Evolutionary conservation across 2,888 invertebrate genomes (phyloP).

Genomic region (Acleris cristana): DNA sequence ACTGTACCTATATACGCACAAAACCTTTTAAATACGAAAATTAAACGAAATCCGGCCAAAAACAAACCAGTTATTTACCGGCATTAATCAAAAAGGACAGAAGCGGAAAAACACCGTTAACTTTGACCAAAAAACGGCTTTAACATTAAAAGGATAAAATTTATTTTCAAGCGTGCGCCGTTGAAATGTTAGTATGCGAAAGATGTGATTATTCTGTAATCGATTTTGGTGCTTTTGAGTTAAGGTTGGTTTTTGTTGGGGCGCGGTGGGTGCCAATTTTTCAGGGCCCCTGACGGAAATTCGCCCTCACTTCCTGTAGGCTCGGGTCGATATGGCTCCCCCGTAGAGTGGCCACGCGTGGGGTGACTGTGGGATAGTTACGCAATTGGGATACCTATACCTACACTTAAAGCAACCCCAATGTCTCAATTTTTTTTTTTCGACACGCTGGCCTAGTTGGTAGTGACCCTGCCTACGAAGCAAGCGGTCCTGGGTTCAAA

Average conservation of each 20-base stretch:
- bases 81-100: conserved; percentile 35
- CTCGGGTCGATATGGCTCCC: conserved; percentile 75
- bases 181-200: conserved; percentile 20
- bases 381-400: neutral
- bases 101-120: conserved; percentile 22
- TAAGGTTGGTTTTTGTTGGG: conserved; percentile 57
- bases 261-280: conserved; percentile 78
- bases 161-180: conserved; percentile 10
- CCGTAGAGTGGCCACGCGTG: conserved; percentile 61
- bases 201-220: neutral
- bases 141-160: conserved; percentile 20
- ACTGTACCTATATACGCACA: neutral
- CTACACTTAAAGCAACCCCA: neutral
- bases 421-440: no score
- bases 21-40: conserved; percentile 23
- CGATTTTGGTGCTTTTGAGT: conserved; percentile 3
- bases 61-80: conserved; percentile 35
- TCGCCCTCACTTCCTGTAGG: conserved; percentile 76
- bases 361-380: conserved; percentile 2
- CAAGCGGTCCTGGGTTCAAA: no score
- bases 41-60: conserved; percentile 30
- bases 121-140: conserved; percentile 9
- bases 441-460: no score
- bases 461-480: no score
- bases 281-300: conserved; percentile 77